These are phyloP conservation scores for Ophioderma brevispina DNA, from an alignment of 35 echinoderm and acorn worm genomes.

Conservation along the genomic window DNA sequence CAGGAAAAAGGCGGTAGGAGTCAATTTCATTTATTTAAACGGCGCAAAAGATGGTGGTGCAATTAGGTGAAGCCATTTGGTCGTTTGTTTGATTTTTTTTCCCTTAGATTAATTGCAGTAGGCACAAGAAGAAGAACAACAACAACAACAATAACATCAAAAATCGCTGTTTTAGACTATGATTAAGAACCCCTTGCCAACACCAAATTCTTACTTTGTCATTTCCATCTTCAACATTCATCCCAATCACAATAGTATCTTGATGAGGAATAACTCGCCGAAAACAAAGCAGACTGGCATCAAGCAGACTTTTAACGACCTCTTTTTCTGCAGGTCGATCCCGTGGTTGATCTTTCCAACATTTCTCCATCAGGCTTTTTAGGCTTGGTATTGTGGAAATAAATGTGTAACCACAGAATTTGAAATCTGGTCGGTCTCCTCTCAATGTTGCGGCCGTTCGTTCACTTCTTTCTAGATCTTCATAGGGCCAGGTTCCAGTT, in stretches of 20 bases:
- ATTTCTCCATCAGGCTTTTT: constrained; percentile 42
- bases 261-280: background rate
- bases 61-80: too few relatives aligned
- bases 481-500: constrained; percentile 48
- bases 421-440: constrained; percentile 50
- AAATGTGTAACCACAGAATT: constrained; percentile 40
- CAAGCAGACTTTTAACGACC: background rate
- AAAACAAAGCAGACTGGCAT: constrained; percentile 39
- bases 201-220: too few relatives aligned
- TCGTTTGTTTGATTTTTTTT: too few relatives aligned
- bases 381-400: constrained; percentile 42
- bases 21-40: too few relatives aligned
- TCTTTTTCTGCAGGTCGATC: constrained; percentile 22
- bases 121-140: too few relatives aligned
- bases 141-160: too few relatives aligned
- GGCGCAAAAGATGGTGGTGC: too few relatives aligned
- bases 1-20: too few relatives aligned
- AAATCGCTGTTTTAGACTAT: too few relatives aligned
- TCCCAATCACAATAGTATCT: background rate
- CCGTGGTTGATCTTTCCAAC: constrained; percentile 47
- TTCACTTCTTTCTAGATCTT: constrained; percentile 50
- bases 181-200: too few relatives aligned
- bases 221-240: too few relatives aligned
- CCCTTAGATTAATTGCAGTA: too few relatives aligned
- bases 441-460: constrained; percentile 42